These are phyloP conservation scores for Nineta flava DNA, from an alignment of 2,888 invertebrate species.

Conservation along the genomic window DNA sequence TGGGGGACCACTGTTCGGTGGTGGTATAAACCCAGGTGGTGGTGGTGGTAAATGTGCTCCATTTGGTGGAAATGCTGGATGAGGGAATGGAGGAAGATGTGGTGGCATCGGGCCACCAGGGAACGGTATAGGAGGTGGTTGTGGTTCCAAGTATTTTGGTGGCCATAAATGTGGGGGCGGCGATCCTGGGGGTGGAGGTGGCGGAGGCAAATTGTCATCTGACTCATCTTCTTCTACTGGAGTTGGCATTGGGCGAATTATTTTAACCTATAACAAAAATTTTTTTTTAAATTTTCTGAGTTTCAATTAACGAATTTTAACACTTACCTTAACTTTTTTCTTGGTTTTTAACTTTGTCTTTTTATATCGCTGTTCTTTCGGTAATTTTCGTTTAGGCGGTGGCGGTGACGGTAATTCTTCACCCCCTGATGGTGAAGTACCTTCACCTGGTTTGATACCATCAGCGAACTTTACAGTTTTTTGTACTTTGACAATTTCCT, in stretches of 20 bases:
- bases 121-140: background rate
- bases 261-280: slow-evolving; percentile 26
- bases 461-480: slow-evolving; percentile 44
- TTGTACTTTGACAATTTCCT: slow-evolving; percentile 12
- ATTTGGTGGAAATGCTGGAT: background rate
- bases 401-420: slow-evolving; percentile 45
- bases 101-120: background rate
- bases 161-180: slow-evolving; percentile 39
- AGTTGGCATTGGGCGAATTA: slow-evolving; percentile 22
- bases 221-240: slow-evolving; percentile 30
- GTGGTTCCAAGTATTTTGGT: background rate
- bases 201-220: slow-evolving; percentile 36
- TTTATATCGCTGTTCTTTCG: slow-evolving; percentile 34
- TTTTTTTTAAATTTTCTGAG: background rate
- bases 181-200: slow-evolving; percentile 42
- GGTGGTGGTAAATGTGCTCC: background rate
- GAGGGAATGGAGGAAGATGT: slow-evolving; percentile 1
- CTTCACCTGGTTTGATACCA: slow-evolving; percentile 40
- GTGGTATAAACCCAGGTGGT: background rate
- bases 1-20: background rate
- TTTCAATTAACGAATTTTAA: background rate
- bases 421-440: slow-evolving; percentile 38
- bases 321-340: slow-evolving; percentile 32
- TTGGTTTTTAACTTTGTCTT: slow-evolving; percentile 32
- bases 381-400: slow-evolving; percentile 30